Base-by-base conservation (phyloP, 2,888 invertebrate species). In the Drosophila infuscata region DNA sequence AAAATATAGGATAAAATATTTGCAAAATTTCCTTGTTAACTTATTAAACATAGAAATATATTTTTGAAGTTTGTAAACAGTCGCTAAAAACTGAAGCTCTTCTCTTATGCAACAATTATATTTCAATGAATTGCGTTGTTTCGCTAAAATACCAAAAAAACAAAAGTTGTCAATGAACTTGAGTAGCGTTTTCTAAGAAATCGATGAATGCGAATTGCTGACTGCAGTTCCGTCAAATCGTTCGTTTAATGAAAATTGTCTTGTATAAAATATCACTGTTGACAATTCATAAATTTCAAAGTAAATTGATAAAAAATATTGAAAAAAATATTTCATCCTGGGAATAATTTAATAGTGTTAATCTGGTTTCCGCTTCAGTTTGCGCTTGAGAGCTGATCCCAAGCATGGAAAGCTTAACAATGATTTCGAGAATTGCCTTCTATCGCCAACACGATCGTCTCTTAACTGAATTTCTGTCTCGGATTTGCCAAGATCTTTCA, bases 101-200 rank as follows among this genome's bases (percentile, higher is more conserved):
- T 3, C 20, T 20, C 11, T 46, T 68, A 48, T 33, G 56, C 32
- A 61, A 57, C 46, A 36, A 33, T 35, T 8, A 3, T 32, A n/a
- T 11, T 52, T 30, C 11, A 29, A 48, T 58, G 59, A 62, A 58
- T 67, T 76, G 33, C 43, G 20, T 36, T 54, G 20, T 32, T 56
- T 48, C 15, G 17, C 38, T 12, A 25, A 62, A 25, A 15, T 8
- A 46, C 46, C 35, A 68, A 36, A 11, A n/a, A 43, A 41, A 25
- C 20, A 4, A 51, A n/a, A 6, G 12, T 88, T 89, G 87, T 83
- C 89, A 88, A 85, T 88, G 89, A 88, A 88, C 89, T 88, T 89
- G 77, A 38, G 49, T n/a, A 51, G 11, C 25, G 36, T 62, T 59
- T 82, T 88, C 85, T 57, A 52, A 52, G 85, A 81, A 83, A 33